Conservation (phyloP, 2,797 vertebrate genomes). For the Gobio occitaniae region DNA sequence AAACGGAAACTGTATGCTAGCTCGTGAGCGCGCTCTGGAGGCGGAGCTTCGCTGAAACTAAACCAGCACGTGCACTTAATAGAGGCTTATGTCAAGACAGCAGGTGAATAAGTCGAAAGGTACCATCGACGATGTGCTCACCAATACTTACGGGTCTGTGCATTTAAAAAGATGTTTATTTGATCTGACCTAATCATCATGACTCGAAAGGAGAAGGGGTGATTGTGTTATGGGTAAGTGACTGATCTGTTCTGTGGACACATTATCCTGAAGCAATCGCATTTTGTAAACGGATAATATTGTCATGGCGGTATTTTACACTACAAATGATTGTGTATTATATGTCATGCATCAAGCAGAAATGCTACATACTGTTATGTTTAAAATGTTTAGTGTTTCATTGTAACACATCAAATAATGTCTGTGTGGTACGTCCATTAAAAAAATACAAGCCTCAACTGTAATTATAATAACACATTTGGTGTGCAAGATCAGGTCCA, state of each 20-base stretch:
- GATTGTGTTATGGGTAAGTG: conserved; percentile 23
- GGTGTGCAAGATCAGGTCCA: not conserved
- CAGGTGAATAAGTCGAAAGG: not conserved
- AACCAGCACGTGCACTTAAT: not conserved
- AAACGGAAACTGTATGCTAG: no score
- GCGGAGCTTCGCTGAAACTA: not conserved
- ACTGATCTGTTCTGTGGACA: not conserved
- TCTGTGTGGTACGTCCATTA: not conserved
- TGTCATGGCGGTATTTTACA: not conserved
- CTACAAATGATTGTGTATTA: no score
- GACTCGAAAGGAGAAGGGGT: not conserved
- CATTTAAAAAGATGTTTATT: not conserved
- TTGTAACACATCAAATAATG: not conserved
- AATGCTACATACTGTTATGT: not conserved
- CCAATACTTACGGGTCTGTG: not conserved
- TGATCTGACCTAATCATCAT: not conserved
- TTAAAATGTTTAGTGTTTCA: not conserved
- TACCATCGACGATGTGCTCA: not conserved
- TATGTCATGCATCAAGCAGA: not conserved
- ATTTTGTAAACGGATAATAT: not conserved
- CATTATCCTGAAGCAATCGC: not conserved
- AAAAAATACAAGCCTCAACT: not conserved
- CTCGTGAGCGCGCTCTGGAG: conserved; percentile 9
- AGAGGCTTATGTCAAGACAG: not conserved
- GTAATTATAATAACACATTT: not conserved